A percentile compares a stretch with the other conserved stretches of the same genome.
These are phyloP conservation scores for Macrobrachium rosenbergii DNA, from an alignment of 1,140 invertebrate genomes.

Conservation along the genomic window DNA sequence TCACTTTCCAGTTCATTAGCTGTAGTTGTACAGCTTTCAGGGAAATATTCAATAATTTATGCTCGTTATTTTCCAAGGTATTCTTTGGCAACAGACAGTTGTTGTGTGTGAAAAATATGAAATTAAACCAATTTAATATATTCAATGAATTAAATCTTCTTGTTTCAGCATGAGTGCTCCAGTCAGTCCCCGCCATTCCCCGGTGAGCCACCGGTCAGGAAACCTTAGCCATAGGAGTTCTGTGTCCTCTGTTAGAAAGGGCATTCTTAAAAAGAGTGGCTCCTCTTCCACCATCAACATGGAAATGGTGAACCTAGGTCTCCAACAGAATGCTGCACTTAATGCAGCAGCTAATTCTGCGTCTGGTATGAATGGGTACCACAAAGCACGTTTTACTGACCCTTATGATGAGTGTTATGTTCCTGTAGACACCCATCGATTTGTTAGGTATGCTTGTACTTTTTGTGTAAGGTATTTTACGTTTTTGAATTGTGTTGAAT, in stretches of 20 bases:
- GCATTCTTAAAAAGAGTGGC: conserved; percentile 53
- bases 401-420: conserved; percentile 52
- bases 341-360: conserved; percentile 36
- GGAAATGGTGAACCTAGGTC: conserved; percentile 55
- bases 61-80: too few species aligned
- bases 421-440: conserved; percentile 44
- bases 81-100: too few species aligned
- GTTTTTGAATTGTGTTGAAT: not conserved
- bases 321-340: conserved; percentile 36
- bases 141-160: too few species aligned
- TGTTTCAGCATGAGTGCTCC: conserved; percentile 44
- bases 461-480: not conserved
- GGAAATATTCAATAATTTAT: too few species aligned
- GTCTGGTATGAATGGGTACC: conserved; percentile 43
- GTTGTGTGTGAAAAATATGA: too few species aligned
- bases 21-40: too few species aligned
- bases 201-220: conserved; percentile 53
- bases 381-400: conserved; percentile 45
- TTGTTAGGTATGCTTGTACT: conserved; percentile 30
- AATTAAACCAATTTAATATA: too few species aligned
- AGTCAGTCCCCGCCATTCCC: conserved; percentile 45
- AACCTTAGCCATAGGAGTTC: conserved; percentile 54
- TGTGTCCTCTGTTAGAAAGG: conserved; percentile 54
- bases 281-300: conserved; percentile 59
- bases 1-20: too few species aligned